phyloP scores from a whole-genome alignment of 2,888 invertebrate genomes.

The Tigriopus californicus region DNA sequence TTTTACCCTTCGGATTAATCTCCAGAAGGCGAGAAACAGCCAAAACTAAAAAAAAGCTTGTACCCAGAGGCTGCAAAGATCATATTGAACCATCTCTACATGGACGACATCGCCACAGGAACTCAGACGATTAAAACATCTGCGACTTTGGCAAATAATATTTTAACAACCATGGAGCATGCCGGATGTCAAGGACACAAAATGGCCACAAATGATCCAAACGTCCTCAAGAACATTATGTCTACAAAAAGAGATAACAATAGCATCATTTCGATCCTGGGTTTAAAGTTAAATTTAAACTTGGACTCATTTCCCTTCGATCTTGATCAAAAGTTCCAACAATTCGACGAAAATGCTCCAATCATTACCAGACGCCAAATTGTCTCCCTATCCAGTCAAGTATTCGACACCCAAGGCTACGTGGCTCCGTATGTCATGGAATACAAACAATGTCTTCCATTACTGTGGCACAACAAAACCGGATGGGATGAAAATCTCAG shows the following conservation, averaged over 20 bases:
- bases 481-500: neutral
- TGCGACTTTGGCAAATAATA: neutral
- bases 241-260: neutral
- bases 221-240: neutral
- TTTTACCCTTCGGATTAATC: neutral
- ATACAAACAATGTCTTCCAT: neutral
- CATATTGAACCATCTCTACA: neutral
- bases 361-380: neutral
- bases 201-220: neutral
- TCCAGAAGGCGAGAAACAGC: neutral
- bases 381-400: neutral
- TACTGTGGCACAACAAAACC: neutral
- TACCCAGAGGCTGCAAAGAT: neutral
- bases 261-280: neutral
- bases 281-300: neutral
- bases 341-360: neutral
- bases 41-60: neutral
- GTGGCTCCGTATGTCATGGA: neutral
- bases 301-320: neutral
- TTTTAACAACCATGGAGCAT: neutral
- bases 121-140: neutral
- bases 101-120: neutral
- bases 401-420: neutral
- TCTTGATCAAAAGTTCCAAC: neutral
- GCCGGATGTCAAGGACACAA: neutral